These are phyloP conservation scores for Mercenaria mercenaria DNA, from an alignment of 1,140 invertebrate species.

Conservation along the genomic window DNA sequence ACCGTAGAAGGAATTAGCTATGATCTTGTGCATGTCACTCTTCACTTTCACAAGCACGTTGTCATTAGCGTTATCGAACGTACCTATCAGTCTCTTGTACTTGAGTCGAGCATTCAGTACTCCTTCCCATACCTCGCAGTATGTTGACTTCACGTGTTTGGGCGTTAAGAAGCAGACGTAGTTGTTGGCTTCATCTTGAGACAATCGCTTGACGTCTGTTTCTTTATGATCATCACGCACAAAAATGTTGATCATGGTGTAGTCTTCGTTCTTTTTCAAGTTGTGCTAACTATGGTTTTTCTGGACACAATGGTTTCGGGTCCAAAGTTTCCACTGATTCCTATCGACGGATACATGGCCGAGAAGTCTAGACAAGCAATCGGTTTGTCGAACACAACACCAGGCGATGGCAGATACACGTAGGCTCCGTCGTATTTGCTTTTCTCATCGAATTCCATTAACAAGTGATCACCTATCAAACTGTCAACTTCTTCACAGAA, in stretches of 20 bases:
- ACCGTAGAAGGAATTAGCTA: constrained; percentile 1
- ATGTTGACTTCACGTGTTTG: not conserved
- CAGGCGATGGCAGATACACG: not conserved
- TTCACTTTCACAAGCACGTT: not conserved
- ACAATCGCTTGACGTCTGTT: not conserved
- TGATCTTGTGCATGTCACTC: not conserved
- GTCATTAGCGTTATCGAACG: not conserved
- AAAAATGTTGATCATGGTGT: not conserved
- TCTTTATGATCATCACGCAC: not conserved
- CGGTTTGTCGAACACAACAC: not conserved
- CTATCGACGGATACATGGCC: no score
- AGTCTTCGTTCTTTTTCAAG: not conserved
- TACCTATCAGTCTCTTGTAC: not conserved
- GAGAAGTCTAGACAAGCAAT: not conserved
- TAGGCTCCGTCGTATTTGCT: constrained; percentile 5
- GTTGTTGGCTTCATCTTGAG: not conserved
- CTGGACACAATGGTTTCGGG: not conserved
- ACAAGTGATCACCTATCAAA: not conserved
- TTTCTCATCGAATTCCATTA: no score
- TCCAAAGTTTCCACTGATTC: not conserved
- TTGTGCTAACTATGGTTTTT: not conserved
- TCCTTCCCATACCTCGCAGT: not conserved
- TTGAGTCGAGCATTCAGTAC: not conserved
- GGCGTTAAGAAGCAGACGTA: not conserved
- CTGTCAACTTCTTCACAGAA: not conserved